These are phyloP conservation scores for Ornithoptera alexandrae DNA, from an alignment of 2,888 invertebrate species.

Conservation along the genomic window DNA sequence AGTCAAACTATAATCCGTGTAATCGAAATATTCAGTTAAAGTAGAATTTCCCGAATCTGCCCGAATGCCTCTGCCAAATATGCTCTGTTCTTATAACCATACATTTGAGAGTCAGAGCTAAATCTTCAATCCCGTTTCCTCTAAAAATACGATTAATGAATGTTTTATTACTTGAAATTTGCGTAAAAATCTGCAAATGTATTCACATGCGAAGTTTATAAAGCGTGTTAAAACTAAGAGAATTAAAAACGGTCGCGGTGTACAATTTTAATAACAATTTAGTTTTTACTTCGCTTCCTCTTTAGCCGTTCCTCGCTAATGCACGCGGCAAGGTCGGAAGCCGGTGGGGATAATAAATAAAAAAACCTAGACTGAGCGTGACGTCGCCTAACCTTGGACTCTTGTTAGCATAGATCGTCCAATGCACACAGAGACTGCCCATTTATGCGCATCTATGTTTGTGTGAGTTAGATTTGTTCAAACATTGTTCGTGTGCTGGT, in stretches of 20 bases:
- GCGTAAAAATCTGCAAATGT: too few species aligned
- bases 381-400: conserved; percentile 14
- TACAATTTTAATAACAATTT: conserved; percentile 13
- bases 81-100: too few species aligned
- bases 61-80: too few species aligned
- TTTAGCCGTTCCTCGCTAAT: conserved; percentile 14
- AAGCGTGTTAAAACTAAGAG: background rate
- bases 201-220: background rate
- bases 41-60: too few species aligned
- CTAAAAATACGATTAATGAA: too few species aligned
- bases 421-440: background rate
- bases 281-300: conserved; percentile 21
- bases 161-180: too few species aligned
- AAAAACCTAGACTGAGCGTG: conserved; percentile 14
- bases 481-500: background rate
- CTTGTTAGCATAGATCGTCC: background rate
- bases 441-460: background rate
- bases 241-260: too few species aligned
- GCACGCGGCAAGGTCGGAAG: conserved; percentile 15
- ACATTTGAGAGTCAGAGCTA: too few species aligned
- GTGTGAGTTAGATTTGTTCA: background rate
- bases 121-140: too few species aligned
- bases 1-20: too few species aligned
- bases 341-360: conserved; percentile 2
- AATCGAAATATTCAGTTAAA: too few species aligned